Base-by-base conservation (phyloP, 2,888 invertebrate genomes). In the Orchesellides sinensis region DNA sequence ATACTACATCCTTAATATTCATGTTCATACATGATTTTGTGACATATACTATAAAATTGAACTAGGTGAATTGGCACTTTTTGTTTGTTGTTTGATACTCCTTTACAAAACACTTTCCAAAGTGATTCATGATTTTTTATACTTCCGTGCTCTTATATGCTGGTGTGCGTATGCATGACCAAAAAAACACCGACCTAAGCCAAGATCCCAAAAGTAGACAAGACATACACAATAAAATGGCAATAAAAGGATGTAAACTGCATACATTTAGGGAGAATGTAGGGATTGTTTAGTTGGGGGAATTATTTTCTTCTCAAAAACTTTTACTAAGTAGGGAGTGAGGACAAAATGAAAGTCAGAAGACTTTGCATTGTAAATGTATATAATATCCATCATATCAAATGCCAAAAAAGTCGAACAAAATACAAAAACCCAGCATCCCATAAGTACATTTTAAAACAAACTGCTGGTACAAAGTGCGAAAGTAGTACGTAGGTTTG, bases 91-190 rank as follows among this genome's bases (percentile, higher is more conserved):
- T 23, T 54, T 54, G 54, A 54, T n/a, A n/a, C 2, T 54, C 54
- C 3, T 54, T 54, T 8, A 21, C 54, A 61, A 61, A 61, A 29
- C 19, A 29, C 32, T 61, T 61, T 12, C 61, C 61, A 61, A 61
- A 61, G 54, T 32, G 61, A 61, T 61, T 61, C 61, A 61, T 61
- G 61, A 35, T n/a, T 61, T 61, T 61, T 47, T 47, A 35, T 54
- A 54, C 25, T 54, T 54, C 54, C 54, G 63, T 63, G 40, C 35
- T 32, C n/a, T n/a, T n/a, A n/a, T n/a, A n/a, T n/a, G n/a, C 19
- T 19, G 63, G 8, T 63, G 54, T 52, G 17, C 21, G 17, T 32
- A 6, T 21, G 17, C 10, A 56, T 56, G 14, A 56, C 25, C 19
- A 29, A 29, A 27, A 70, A 52, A 59, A 65, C 59, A 1, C 59